Evolutionary conservation across 2,888 invertebrate species (phyloP).

Genomic region (Tyria jacobaeae): DNA sequence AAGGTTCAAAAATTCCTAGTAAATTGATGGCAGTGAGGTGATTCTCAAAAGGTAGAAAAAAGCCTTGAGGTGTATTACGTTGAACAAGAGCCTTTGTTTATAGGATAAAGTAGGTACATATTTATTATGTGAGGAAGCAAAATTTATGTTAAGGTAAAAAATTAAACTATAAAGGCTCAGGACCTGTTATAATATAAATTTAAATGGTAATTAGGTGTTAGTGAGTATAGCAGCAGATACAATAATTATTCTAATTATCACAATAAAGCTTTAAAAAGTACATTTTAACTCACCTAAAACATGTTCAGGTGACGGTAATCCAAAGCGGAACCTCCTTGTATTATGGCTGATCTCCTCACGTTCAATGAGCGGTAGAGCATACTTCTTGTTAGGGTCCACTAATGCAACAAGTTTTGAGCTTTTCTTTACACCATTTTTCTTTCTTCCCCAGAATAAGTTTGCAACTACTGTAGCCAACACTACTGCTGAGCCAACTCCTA

Average conservation of each 20-base stretch:
- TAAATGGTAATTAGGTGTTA: background rate
- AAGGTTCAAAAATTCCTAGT: too few species aligned
- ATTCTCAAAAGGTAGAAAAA: too few species aligned
- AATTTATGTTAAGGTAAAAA: too few species aligned
- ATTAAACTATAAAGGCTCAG: background rate
- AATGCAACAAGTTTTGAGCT: slow-evolving; percentile 82
- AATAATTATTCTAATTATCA: background rate
- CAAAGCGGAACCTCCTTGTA: slow-evolving; percentile 96
- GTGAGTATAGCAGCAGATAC: background rate
- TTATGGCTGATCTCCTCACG: slow-evolving; percentile 97
- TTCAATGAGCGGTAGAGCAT: slow-evolving; percentile 94
- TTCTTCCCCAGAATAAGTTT: slow-evolving; percentile 80
- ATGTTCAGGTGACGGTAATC: slow-evolving; percentile 94
- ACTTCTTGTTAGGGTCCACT: slow-evolving; percentile 94
- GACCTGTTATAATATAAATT: background rate
- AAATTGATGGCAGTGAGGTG: too few species aligned
- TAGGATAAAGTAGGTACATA: too few species aligned
- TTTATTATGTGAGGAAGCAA: too few species aligned
- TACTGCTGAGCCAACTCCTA: slow-evolving; percentile 87
- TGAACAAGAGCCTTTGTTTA: too few species aligned
- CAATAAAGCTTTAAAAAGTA: background rate
- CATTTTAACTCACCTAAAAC: slow-evolving; percentile 89
- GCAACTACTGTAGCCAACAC: slow-evolving; percentile 87
- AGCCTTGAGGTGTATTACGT: too few species aligned
- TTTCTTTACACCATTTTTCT: slow-evolving; percentile 41